A percentile compares a stretch with the other conserved stretches of the same genome.
These are phyloP conservation scores for Drymodes brunneopygia DNA, from an alignment of 2,113 vertebrate genomes.

Conservation along the genomic window DNA sequence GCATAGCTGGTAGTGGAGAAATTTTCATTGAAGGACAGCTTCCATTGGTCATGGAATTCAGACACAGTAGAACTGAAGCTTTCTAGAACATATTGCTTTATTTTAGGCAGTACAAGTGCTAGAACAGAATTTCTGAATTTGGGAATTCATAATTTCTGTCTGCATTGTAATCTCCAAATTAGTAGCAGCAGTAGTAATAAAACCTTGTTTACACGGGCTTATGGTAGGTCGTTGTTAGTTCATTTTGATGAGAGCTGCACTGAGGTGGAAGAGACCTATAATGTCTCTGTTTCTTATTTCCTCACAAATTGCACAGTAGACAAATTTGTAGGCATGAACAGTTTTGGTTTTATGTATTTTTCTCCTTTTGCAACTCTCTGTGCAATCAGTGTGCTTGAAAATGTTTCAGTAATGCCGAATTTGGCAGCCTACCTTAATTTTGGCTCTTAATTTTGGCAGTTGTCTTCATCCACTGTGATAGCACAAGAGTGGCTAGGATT, in stretches of 20 bases:
- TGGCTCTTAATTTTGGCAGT: not conserved
- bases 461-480: not conserved
- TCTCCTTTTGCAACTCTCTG: not conserved
- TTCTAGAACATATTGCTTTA: not conserved
- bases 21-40: not conserved
- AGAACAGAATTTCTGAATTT: not conserved
- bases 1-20: not conserved
- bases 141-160: not conserved
- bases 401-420: not conserved
- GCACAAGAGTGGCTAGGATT: not conserved
- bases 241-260: not conserved
- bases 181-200: not conserved
- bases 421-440: not conserved
- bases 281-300: not conserved
- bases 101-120: not conserved
- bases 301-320: not conserved
- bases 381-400: not conserved
- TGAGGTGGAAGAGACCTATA: not conserved
- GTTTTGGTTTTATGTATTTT: not conserved
- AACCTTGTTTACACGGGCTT: fast-evolving
- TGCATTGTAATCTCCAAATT: not conserved
- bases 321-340: not conserved
- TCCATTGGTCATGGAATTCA: not conserved
- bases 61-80: not conserved
- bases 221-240: not conserved